phyloP scores from a whole-genome alignment of 1,140 invertebrate species.

The Lithobius niger region DNA sequence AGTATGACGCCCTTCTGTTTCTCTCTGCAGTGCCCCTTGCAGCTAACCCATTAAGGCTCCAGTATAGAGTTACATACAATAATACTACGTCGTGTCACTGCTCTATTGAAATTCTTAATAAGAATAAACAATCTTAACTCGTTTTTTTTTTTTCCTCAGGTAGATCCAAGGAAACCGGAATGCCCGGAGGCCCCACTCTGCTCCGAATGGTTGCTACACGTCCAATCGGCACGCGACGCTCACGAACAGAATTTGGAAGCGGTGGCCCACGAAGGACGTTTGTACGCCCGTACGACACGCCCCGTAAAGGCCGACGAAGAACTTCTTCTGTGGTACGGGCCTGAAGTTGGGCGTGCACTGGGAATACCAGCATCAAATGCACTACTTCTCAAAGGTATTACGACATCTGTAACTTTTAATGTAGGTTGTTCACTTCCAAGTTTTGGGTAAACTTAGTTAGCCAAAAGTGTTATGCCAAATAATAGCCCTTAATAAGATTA shows the following conservation, averaged over 20 bases:
- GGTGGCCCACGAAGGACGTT: not conserved
- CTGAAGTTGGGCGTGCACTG: not conserved
- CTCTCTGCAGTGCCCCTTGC: no score
- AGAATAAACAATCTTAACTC: not conserved
- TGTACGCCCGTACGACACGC: not conserved
- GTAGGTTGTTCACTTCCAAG: no score
- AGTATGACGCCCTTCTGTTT: no score
- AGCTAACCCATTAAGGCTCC: no score
- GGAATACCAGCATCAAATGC: not conserved
- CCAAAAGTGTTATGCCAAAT: no score
- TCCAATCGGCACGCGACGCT: constrained; percentile 5
- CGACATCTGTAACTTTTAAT: no score
- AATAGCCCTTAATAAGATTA: no score
- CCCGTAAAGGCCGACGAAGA: constrained; percentile 5
- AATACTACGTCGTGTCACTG: no score
- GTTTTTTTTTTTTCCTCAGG: not conserved
- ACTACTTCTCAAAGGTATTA: constrained; percentile 7
- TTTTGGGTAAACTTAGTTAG: no score
- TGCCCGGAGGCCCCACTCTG: not conserved
- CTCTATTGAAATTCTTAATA: no score
- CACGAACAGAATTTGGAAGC: constrained; percentile 8
- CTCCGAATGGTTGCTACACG: constrained; percentile 1
- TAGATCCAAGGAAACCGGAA: constrained; percentile 1
- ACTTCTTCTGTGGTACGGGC: constrained; percentile 5
- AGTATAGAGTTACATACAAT: no score